Conservation (phyloP, 2,888 invertebrate genomes). For the Drosophila kanekoi region DNA sequence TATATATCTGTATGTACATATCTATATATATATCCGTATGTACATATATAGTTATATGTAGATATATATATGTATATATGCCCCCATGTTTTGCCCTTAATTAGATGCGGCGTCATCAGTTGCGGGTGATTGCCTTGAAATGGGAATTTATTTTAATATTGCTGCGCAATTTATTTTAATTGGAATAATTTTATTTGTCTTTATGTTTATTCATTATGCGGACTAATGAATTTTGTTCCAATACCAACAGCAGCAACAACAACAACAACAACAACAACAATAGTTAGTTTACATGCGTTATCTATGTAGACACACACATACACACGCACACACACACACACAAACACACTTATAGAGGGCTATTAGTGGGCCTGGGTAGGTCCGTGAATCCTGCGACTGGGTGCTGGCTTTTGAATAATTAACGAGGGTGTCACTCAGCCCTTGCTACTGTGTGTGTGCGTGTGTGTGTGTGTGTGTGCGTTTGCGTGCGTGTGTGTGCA, state of each 20-base stretch:
- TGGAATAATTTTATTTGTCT: slow-evolving; percentile 83
- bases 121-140: slow-evolving; percentile 46
- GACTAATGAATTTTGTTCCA: slow-evolving; percentile 78
- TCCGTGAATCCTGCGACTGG: slow-evolving; percentile 60
- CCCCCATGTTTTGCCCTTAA: slow-evolving; percentile 58
- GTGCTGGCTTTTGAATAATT: slow-evolving; percentile 78
- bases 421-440: slow-evolving; percentile 78
- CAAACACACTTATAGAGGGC: slow-evolving; percentile 28
- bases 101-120: slow-evolving; percentile 65
- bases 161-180: slow-evolving; percentile 82
- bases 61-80: background rate
- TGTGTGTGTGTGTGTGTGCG: slow-evolving; percentile 11
- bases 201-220: slow-evolving; percentile 82
- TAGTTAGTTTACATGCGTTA: slow-evolving; percentile 52
- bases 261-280: slow-evolving; percentile 28
- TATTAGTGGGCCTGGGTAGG: slow-evolving; percentile 61
- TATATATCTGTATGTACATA: background rate
- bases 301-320: slow-evolving; percentile 54
- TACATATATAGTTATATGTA: slow-evolving; percentile 1
- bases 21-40: background rate
- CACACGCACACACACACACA: slow-evolving; percentile 9
- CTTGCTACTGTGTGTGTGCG: slow-evolving; percentile 10
- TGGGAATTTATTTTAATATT: slow-evolving; percentile 77
- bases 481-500: slow-evolving; percentile 32
- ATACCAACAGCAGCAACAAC: slow-evolving; percentile 42